Evolutionary conservation across 2,113 vertebrate species (phyloP), one percentile per base, ranked within the genome.

Genomic region (Cryptotis parvus): DNA sequence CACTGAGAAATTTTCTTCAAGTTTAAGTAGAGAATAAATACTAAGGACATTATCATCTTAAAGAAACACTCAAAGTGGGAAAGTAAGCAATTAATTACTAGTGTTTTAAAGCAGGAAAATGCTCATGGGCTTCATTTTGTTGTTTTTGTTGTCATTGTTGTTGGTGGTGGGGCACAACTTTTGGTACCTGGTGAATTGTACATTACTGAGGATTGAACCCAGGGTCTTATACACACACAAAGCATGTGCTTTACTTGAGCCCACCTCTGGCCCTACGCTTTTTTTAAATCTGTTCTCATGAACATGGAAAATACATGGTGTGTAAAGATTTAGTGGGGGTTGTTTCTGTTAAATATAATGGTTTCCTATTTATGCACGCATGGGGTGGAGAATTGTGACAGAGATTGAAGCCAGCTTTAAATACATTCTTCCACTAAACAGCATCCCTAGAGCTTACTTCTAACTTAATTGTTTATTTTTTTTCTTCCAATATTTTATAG

Each of bases 1-100:
- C 41, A 45, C 26, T 81, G 84, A 84, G 33, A 27, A 52, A 68
- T 55, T 91, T 89, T 49, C 43, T 84, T 87, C 55, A 84, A 41
- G 39, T 77, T 90, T 73, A 89, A 89, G 69, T 61, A 52, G 9
- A 87, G 35, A 89, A 73, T 26, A 84, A n/a, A 89, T 11, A 75
- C 70, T 95, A 92, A 88, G 79, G 37, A 68, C 22, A 85, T 82
- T 72, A 78, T 27, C 5, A 52, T 58, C 33, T 87, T 31, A 43
- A 0, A 35, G 39, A 92, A 63, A 84, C 61, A 75, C 74, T 91
- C 45, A 37, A 75, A 43, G 49, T 37, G 11, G 66, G 39, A 70
- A 87, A n/a, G 12, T 86, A 66, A 82, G 66, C 15, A 55, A 20
- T 1, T 14, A 76, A 24, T 8, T 52, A 0, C 69, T 61, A 6